phyloP scores from a whole-genome alignment of 2,888 invertebrate genomes.

The Allacma fusca region DNA sequence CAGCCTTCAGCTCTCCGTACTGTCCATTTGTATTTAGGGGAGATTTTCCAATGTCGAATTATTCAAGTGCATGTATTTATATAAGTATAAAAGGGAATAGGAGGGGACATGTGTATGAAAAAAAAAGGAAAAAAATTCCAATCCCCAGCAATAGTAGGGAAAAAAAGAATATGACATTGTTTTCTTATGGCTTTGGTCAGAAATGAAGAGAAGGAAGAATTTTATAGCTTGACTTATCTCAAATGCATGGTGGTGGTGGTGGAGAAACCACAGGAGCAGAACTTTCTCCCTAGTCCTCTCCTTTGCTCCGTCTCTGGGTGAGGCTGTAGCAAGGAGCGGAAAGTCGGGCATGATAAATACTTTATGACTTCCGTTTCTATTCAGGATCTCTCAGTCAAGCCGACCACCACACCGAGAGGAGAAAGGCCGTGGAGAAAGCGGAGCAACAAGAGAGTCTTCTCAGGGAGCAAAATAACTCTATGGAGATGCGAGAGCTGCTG shows the following conservation, averaged over 20 bases:
- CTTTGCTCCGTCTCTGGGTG: neutral
- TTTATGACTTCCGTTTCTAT: constrained; percentile 61
- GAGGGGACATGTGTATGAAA: too few relatives aligned
- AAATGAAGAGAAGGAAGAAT: too few relatives aligned
- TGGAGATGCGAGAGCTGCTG: neutral
- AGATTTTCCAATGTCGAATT: too few relatives aligned
- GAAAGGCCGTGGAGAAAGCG: neutral
- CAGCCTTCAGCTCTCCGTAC: neutral
- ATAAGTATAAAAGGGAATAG: too few relatives aligned
- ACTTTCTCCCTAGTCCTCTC: constrained; percentile 2
- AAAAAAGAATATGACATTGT: too few relatives aligned
- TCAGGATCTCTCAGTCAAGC: constrained; percentile 46
- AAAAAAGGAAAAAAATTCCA: too few relatives aligned
- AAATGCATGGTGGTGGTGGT: too few relatives aligned
- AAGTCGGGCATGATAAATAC: constrained; percentile 59
- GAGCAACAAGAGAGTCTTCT: neutral
- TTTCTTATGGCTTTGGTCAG: too few relatives aligned
- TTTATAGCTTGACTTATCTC: too few relatives aligned
- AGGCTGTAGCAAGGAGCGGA: constrained; percentile 36
- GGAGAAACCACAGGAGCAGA: neutral
- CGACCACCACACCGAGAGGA: neutral
- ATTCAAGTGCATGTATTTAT: too few relatives aligned
- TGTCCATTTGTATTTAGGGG: too few relatives aligned
- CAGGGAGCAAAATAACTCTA: neutral
- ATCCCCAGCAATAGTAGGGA: too few relatives aligned